Base-by-base conservation (phyloP, 2,888 invertebrate species). In the Rotaria socialis region DNA sequence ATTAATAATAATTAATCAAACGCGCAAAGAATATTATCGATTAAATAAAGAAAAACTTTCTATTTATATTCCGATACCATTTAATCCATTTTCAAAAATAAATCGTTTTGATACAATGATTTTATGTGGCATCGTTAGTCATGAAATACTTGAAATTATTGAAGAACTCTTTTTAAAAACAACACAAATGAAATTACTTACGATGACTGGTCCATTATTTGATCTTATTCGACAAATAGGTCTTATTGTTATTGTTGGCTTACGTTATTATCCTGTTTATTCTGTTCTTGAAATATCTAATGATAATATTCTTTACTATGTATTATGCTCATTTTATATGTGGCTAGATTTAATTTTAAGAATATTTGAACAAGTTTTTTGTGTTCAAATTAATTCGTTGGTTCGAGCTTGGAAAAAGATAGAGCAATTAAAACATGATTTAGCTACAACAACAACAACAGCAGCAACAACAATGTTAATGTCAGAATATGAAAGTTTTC, bases 211-310 rank as follows among this genome's bases (percentile, higher is more conserved):
- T 10, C 80, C 80, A 43, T 43, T 80, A 47, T 80, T 80, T 80
- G 86, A 86, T 52, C 56, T 86, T 11, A 58, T 86, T 35, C 74
- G 85, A 60, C 86, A 86, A 85, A 85, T 86, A 27, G 80, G 85
- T 85, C 41, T 80, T 16, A 85, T 86, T 47, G 60, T 86, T 24
- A 86, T 86, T 50, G 75, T 86, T 41, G 86, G 85, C 27, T 19
- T 86, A 16, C 56, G 86, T 43, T 86, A 86, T 56, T 86, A 86
- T 52, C 86, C 86, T 43, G 58, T 86, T 56, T 80, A 80, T 80
- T 80, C 80, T 4, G n/a, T 80, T 47, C 11, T 80, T 80, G 80
- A 80, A 80, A 80, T 80, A 47, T 10, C 43, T 2, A 24, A 80
- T 47, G 8, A 8, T 47, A 80, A 80, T 47, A 80, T 47, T 24